Percentiles rank a stretch among this genome's conserved stretches.
These are phyloP conservation scores for Lymantria dispar DNA, from an alignment of 2,888 invertebrate species.

Conservation along the genomic window DNA sequence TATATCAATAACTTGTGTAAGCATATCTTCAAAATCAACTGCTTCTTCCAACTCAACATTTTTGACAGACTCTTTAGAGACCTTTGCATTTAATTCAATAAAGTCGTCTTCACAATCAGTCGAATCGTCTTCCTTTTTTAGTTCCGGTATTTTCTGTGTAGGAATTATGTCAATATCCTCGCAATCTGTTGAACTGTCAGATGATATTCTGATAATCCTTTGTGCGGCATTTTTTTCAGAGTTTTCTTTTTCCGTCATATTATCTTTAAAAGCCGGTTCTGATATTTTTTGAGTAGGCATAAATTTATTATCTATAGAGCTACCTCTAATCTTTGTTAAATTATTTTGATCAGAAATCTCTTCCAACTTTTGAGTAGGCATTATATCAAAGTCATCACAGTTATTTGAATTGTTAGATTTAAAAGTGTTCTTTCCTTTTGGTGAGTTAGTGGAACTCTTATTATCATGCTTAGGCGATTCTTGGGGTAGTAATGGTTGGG, in stretches of 20 bases:
- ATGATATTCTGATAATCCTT: constrained; percentile 30
- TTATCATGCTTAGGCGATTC: constrained; percentile 22
- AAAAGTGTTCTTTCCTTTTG: neutral
- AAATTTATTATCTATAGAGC: constrained; percentile 38
- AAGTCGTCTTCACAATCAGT: constrained; percentile 53
- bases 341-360: neutral
- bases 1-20: constrained; percentile 41
- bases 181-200: constrained; percentile 43
- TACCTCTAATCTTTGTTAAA: constrained; percentile 5
- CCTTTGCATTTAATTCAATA: constrained; percentile 24
- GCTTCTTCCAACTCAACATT: neutral
- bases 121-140: constrained; percentile 33
- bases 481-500: constrained; percentile 55
- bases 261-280: constrained; percentile 5
- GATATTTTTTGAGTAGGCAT: constrained; percentile 44
- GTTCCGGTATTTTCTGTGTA: constrained; percentile 29
- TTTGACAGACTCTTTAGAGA: constrained; percentile 5
- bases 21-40: constrained; percentile 31
- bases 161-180: constrained; percentile 36
- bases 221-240: constrained; percentile 8
- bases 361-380: constrained; percentile 2
- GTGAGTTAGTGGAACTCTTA: neutral
- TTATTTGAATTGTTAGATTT: constrained; percentile 5
- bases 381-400: constrained; percentile 8
- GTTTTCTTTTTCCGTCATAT: constrained; percentile 1